phyloP scores from a whole-genome alignment of 2,113 vertebrate species.

The human (Homo sapiens) region GRCh38 chr12:115958501-115959000 shows the following conservation, averaged over 20 bases:
- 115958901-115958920: slow-evolving; percentile 93
- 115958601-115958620: slow-evolving; percentile 99
- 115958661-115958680: slow-evolving; percentile 98
- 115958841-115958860: slow-evolving; percentile 94
- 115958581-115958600: slow-evolving; percentile 99
- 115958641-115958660: slow-evolving; percentile 98
- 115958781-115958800: slow-evolving; percentile 92
- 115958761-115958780: slow-evolving; percentile 89
- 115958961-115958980: slow-evolving; percentile 83
- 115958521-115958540: neutral
- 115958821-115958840: slow-evolving; percentile 87
- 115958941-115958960: slow-evolving; percentile 77
- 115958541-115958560: slow-evolving; percentile 41
- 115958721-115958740: slow-evolving; percentile 88
- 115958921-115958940: slow-evolving; percentile 66
- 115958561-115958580: slow-evolving; percentile 86
- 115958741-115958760: slow-evolving; percentile 89
- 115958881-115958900: slow-evolving; percentile 94
- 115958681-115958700: slow-evolving; percentile 93
- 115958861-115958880: slow-evolving; percentile 96
- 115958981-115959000: slow-evolving; percentile 86
- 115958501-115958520: neutral
- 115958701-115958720: slow-evolving; percentile 95
- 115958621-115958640: slow-evolving; percentile 96
- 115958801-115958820: slow-evolving; percentile 94